Evolutionary conservation across 2,888 invertebrate genomes (phyloP), one percentile per base, ranked within the genome.

Genomic region (Colostygia pectinataria): DNA sequence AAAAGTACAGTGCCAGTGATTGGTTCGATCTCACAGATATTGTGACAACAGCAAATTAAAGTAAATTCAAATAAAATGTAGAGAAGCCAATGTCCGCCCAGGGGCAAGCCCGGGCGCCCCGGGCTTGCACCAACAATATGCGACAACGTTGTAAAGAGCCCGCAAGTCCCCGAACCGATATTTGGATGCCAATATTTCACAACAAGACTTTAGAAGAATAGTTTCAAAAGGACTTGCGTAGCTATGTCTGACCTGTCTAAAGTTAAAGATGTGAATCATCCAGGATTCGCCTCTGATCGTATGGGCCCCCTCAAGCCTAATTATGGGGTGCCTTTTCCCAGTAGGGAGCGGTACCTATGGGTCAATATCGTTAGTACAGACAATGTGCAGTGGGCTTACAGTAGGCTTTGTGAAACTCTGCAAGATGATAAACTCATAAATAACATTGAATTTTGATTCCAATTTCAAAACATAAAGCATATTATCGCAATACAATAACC

Each of bases 221-320:
- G 41, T 27, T 44, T 38, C 24, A 32, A 6, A 42, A 41, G 52
- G 55, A 51, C 55, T 55, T 52, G 55, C 55, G 42, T 28, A 32
- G 15, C 44, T 48, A 37, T 40, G 34, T 52, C 55, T 52, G 48
- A 55, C 55, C 55, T 55, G 45, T 45, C 41, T 42, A 44, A 36
- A 20, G 29, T 13, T 29, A 39, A 23, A 45, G 52, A 55, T 39
- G 48, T 52, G 48, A 36, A 45, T 25, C 27, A 40, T 45, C 52
- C 52, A 55, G 45, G 23, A 25, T 38, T 48, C 48, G 34, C 20
- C 20, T 20, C 20, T 40, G 51, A 45, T 44, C 43, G 45, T 36
- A 25, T 25, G 41, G 41, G 44, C 25, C 31, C 38, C 51, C 42
- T 48, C 44, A 37, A 52, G 41, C 38, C 42, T 28, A 31, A 51